Base-by-base conservation (phyloP, 2,888 invertebrate species). In the Drosophila diplacantha region DNA sequence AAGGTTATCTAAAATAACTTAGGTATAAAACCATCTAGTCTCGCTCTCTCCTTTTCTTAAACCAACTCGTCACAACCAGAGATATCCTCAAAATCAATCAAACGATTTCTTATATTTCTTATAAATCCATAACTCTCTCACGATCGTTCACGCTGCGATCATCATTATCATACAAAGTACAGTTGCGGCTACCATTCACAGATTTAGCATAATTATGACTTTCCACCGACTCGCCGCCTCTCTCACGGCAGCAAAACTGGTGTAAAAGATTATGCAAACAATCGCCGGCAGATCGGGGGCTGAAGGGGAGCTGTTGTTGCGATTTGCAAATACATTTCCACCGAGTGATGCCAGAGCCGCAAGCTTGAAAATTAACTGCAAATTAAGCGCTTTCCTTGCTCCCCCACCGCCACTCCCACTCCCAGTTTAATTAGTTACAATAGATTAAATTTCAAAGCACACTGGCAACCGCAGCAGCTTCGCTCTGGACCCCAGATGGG, bases 211-310 rank as follows among this genome's bases (percentile, higher is more conserved):
- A 65, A 47, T 58, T 65, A 65, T 65, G 51, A 65, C 31, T 41
- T 14, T 47, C 39, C 39, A n/a, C n/a, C 35, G 16, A 26, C 43
- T 26, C 11, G 26, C 26, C 43, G 43, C 31, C 38, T 26, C 50
- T 29, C 51, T 41, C 52, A 35, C 41, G 46, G 46, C 41, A 44
- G 38, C 57, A 72, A 72, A 72, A 72, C 65, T 75, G 69, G 71
- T 71, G 83, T 81, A 83, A 83, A 81, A 69, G 78, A 78, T 79
- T 75, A 83, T 79, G 79, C 81, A 81, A 81, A 81, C 83, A 82
- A 78, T 76, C 44, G 44, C 18, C 14, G n/a, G 39, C 20, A 18
- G 11, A 11, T 78, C 70, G 59, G 66, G 68, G 69, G 49, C 18
- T 1, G 26, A 3, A 24, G 26, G 34, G 41, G 34, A 20, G 31